Evolutionary conservation across 1,140 invertebrate genomes (phyloP).

Genomic region (Adelges cooleyi): DNA sequence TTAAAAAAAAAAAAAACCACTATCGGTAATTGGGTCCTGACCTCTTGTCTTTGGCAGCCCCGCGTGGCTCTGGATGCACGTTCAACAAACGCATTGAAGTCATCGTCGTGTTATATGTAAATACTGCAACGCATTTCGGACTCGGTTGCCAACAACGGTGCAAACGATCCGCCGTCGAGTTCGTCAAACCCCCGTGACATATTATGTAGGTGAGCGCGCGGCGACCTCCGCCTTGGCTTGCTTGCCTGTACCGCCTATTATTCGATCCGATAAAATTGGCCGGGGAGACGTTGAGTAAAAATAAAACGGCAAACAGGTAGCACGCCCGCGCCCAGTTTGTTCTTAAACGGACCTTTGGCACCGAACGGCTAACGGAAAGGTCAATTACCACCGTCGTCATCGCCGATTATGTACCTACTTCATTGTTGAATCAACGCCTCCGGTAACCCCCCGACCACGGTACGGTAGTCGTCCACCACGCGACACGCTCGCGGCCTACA

Average conservation of each 20-base stretch:
- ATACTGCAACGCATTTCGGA: background rate
- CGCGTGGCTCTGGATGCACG: background rate
- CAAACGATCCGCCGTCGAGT: background rate
- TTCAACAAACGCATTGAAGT: background rate
- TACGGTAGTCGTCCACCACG: background rate
- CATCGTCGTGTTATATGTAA: background rate
- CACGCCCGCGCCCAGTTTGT: constrained; percentile 4
- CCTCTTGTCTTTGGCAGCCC: background rate
- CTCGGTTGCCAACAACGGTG: background rate
- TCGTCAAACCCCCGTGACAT: constrained; percentile 22
- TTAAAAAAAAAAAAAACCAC: background rate
- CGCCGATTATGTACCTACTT: background rate
- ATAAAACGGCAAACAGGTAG: background rate
- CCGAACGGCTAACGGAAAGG: background rate
- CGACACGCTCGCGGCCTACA: background rate
- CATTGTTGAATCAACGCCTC: background rate
- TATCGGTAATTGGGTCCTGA: background rate
- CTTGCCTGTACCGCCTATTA: background rate
- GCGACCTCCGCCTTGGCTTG: background rate
- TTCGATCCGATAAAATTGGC: background rate
- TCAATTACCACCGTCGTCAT: background rate
- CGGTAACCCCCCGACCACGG: background rate
- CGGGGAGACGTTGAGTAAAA: background rate
- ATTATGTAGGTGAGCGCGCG: background rate
- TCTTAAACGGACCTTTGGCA: constrained; percentile 27